These are phyloP conservation scores for Acrocephalus arundinaceus DNA, from an alignment of 2,113 vertebrate genomes.

Conservation along the genomic window DNA sequence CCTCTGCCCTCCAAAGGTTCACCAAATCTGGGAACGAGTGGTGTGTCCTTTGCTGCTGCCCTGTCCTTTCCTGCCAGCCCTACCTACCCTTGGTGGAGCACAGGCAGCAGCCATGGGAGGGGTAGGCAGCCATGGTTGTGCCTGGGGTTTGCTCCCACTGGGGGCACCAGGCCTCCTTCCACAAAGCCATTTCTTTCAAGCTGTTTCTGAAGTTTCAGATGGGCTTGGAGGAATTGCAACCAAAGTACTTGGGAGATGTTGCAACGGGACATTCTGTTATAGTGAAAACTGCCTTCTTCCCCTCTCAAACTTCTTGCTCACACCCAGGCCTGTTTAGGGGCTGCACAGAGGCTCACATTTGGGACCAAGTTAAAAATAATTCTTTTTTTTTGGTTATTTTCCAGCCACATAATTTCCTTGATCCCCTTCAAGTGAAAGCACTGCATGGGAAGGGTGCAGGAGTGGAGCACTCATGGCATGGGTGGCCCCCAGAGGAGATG, in stretches of 20 bases:
- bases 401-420: not conserved
- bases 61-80: not conserved
- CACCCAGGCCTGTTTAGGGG: not conserved
- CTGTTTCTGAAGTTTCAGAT: not conserved
- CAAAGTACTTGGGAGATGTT: not conserved
- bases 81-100: fast-evolving
- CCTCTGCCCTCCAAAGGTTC: not conserved
- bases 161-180: not conserved
- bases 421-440: not conserved
- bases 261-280: not conserved
- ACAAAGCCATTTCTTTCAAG: not conserved
- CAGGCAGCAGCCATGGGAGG: not conserved
- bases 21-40: fast-evolving
- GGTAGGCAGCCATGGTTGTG: not conserved
- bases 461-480: not conserved
- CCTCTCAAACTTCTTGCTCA: not conserved
- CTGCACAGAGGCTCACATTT: fast-evolving
- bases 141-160: not conserved
- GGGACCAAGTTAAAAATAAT: not conserved
- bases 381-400: not conserved
- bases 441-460: not conserved
- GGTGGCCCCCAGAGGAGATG: fast-evolving
- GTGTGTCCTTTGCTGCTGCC: not conserved
- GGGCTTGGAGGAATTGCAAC: not conserved
- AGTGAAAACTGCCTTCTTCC: not conserved